Conservation (phyloP, 2,888 invertebrate genomes). For the Malthinus flaveolus region DNA sequence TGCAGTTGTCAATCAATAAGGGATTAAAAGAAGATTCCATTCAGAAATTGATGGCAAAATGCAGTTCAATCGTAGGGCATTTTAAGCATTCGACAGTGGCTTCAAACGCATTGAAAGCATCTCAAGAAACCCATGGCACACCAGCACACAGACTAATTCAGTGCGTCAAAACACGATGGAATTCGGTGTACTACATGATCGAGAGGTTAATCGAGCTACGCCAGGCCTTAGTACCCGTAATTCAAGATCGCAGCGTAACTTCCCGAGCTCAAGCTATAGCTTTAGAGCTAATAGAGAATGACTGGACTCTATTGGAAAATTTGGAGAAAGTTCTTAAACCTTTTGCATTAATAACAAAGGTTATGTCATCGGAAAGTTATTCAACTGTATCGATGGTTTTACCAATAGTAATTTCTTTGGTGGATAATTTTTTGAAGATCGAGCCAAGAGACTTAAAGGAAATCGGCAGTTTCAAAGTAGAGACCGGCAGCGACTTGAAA, state of each 20-base stretch:
- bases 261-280: slow-evolving; percentile 11
- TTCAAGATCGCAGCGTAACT: slow-evolving; percentile 21
- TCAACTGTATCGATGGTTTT: no score
- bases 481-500: not conserved
- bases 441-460: not conserved
- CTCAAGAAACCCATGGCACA: slow-evolving; percentile 20
- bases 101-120: slow-evolving; percentile 19
- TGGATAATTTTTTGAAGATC: slow-evolving; percentile 8
- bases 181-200: slow-evolving; percentile 33
- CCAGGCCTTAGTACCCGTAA: slow-evolving; percentile 25
- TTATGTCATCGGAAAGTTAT: slow-evolving; percentile 17
- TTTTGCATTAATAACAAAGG: slow-evolving; percentile 26
- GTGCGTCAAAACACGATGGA: slow-evolving; percentile 30
- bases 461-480: not conserved
- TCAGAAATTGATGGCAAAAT: slow-evolving; percentile 26
- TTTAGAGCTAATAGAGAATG: slow-evolving; percentile 20
- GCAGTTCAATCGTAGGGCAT: slow-evolving; percentile 32
- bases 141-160: slow-evolving; percentile 28
- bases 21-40: not conserved
- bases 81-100: slow-evolving; percentile 36
- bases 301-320: slow-evolving; percentile 27
- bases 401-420: not conserved
- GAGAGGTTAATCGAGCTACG: slow-evolving; percentile 32
- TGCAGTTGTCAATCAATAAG: slow-evolving; percentile 36
- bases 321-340: slow-evolving; percentile 23